These are phyloP conservation scores for Isaurus tuberculatus DNA, from an alignment of 92 coral and sea anemone genomes.

Conservation along the genomic window DNA sequence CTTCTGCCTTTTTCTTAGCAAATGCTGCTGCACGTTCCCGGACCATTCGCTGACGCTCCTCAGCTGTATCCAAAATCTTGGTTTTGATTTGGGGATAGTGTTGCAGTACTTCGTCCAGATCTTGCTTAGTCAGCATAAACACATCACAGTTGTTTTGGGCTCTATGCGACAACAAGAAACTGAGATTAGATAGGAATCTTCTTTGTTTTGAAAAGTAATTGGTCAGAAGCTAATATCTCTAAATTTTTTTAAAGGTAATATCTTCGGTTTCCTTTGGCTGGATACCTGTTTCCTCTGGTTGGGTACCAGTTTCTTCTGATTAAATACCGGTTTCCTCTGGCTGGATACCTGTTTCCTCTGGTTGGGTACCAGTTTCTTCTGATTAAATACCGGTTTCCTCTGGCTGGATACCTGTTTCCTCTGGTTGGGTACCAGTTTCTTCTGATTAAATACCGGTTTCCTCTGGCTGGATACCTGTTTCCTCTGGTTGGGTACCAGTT, in stretches of 20 bases:
- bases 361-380: not conserved
- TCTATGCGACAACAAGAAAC: conserved; percentile 37
- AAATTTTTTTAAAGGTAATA: too few species aligned
- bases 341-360: not conserved
- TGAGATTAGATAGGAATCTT: not conserved
- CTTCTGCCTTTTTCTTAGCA: conserved; percentile 80
- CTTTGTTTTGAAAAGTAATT: not conserved
- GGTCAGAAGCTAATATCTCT: too few species aligned
- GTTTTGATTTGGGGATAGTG: conserved; percentile 87
- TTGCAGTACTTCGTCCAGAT: conserved; percentile 81
- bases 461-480: not conserved
- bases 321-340: not conserved
- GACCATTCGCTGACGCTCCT: conserved; percentile 84
- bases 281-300: not conserved
- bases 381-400: not conserved
- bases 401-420: not conserved
- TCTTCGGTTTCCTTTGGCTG: not conserved
- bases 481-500: not conserved
- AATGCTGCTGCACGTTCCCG: conserved; percentile 77
- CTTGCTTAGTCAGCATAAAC: conserved; percentile 81
- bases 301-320: not conserved
- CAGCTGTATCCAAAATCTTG: conserved; percentile 83
- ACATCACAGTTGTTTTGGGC: conserved; percentile 82
- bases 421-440: not conserved
- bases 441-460: not conserved